Evolutionary conservation across 2,888 invertebrate genomes (phyloP), one percentile per base, ranked within the genome.

Genomic region (Ferdinandea cuprea): DNA sequence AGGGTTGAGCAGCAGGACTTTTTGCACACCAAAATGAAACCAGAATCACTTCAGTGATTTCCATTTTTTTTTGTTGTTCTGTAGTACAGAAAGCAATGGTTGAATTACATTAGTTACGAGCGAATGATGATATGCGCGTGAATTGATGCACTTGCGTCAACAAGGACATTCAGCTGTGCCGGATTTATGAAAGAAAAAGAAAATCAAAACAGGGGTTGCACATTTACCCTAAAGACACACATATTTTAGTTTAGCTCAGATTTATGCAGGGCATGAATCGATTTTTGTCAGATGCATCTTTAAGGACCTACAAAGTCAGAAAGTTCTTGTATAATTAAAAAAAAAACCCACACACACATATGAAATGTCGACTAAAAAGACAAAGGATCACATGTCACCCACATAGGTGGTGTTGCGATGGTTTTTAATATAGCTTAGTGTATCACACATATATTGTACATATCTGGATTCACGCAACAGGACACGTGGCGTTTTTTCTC

Each of bases 101-200:
- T 66, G 72, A 37, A 68, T 68, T 78, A 61, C 78, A 83, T 83
- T 83, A 83, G 77, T 78, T 61, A 77, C 83, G 61, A 59, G 72
- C 63, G 83, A 78, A 15, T 63, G 73, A 15, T 68, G 78, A 78
- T 68, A 72, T 46, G 63, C 83, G 77, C 77, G 83, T 73, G 83
- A 83, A 83, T 48, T 68, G 73, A 68, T 83, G 83, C 83, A 83
- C 77, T 83, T 83, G 83, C 77, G 66, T 78, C 78, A 78, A 78
- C 78, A 77, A 73, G 63, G 63, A 72, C 66, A 69, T 63, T 54
- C 58, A 58, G 19, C 48, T 48, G 71, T 50, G 48, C 21, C 25
- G 37, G 40, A 30, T 46, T 74, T 15, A 59, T 21, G 21, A 5
- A n/a, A 21, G 15, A 30, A 28, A 52, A 17, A 40, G 28, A 40